Base-by-base conservation (phyloP, 1,140 invertebrate species). In the Drosophila sp. region DNA sequence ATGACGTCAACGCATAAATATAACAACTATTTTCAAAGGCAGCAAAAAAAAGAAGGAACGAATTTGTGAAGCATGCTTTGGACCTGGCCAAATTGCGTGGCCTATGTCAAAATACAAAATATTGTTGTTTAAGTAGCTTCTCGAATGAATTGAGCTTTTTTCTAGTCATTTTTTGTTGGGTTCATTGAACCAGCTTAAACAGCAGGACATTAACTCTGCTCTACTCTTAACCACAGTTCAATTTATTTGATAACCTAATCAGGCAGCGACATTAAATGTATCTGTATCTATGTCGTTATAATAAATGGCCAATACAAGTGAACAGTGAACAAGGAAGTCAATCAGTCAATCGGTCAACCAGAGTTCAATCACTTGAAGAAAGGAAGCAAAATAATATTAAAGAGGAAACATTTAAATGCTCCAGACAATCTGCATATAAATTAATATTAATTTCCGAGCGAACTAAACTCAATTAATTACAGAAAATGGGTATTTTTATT, bases 1-100 rank as follows among this genome's bases (percentile, higher is more conserved):
- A 76, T 83, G 80, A 83, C 80, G 80, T 83, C 80, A 83, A 73
- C 80, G 63, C 77, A 58, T 80, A 76, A 73, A 84, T 86, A 84
- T 82, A 83, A 82, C 80, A 83, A 82, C 80, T 82, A 82, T 82
- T 82, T 79, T 64, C 79, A 65, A 76, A 83, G 58, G 58, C 58
- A 36, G n/a, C n/a, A n/a, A n/a, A n/a, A 58, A 46, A 29, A 34
- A 38, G 34, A 36, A 41, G 43, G 54, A 79, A 69, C 64, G 73
- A 78, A 83, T n/a, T n/a, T 65, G 61, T 74, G 53, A 61, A 61
- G 65, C 79, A 75, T 83, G 80, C 59, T 82, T 74, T 80, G 53
- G 59, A 77, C 69, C 36, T 50, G 62, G 65, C 43, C 34, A 38
- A 45, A 57, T 61, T 71, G 36, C 38, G 14, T 16, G 25, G 54